Evolutionary conservation across 2,113 vertebrate species (phyloP).

Genomic region (Spea multiplicata): DNA sequence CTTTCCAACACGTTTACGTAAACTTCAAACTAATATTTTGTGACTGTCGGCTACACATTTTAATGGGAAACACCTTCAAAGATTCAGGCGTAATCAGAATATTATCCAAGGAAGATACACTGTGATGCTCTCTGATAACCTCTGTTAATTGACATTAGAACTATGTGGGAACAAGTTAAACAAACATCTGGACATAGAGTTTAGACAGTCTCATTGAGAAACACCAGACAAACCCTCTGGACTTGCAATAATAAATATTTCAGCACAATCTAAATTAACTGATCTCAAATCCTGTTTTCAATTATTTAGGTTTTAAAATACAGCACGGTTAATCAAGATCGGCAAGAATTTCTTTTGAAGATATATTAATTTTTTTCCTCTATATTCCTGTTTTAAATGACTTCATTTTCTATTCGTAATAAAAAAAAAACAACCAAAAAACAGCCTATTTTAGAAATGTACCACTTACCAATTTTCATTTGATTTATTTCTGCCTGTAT

Average conservation of each 20-base stretch:
- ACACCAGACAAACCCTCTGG: constrained; percentile 82
- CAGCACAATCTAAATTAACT: constrained; percentile 79
- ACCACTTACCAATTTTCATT: constrained; percentile 13
- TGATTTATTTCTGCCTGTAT: constrained; percentile 13
- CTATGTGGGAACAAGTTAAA: constrained; percentile 82
- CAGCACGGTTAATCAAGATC: constrained; percentile 90
- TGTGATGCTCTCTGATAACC: constrained; percentile 95
- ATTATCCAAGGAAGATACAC: constrained; percentile 79
- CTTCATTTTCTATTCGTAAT: constrained; percentile 71
- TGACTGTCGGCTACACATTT: constrained; percentile 72
- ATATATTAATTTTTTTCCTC: constrained; percentile 71
- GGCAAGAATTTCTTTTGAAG: constrained; percentile 81
- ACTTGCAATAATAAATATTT: constrained; percentile 95
- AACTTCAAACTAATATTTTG: constrained; percentile 53
- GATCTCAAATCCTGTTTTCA: constrained; percentile 88
- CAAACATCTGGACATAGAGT: constrained; percentile 83
- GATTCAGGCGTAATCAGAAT: constrained; percentile 77
- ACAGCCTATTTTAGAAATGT: constrained; percentile 6
- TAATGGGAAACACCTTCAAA: constrained; percentile 82
- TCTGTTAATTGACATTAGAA: constrained; percentile 80
- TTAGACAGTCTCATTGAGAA: constrained; percentile 85
- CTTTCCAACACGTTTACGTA: constrained; percentile 33
- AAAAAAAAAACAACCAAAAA: no score
- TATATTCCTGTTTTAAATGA: constrained; percentile 63
- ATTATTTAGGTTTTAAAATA: constrained; percentile 90